Evolutionary conservation across 2,797 vertebrate species (phyloP).

Genomic region (Hippoglossus hippoglossus): DNA sequence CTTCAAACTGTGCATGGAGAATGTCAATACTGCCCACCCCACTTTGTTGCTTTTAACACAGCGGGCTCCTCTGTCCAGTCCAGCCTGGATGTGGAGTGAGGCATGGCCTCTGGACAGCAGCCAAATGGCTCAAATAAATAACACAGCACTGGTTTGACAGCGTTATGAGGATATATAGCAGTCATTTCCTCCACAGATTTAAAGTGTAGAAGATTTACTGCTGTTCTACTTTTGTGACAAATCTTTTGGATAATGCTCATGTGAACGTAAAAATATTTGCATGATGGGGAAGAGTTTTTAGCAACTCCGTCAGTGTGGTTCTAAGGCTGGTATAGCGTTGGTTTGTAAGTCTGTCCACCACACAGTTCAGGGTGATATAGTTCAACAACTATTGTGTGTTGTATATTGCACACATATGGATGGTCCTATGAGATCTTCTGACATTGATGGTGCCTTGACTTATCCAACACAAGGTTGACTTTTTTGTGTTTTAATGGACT

Average conservation of each 20-base stretch:
- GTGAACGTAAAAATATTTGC: constrained; percentile 3
- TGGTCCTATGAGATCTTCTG: too few species aligned
- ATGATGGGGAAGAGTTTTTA: background rate
- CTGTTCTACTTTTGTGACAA: constrained; percentile 14
- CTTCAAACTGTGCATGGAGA: constrained; percentile 19
- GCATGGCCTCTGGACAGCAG: constrained; percentile 21
- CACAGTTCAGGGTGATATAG: too few species aligned
- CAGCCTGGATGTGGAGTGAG: constrained; percentile 15
- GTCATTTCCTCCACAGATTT: constrained; percentile 24
- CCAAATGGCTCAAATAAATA: constrained; percentile 40
- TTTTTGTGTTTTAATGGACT: background rate
- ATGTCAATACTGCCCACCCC: background rate
- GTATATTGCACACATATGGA: too few species aligned
- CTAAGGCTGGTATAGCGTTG: too few species aligned
- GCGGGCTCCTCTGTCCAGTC: constrained; percentile 1
- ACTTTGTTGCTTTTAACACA: constrained; percentile 14
- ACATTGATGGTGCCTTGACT: too few species aligned
- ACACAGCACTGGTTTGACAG: constrained; percentile 26
- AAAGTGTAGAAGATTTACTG: constrained; percentile 19
- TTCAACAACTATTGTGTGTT: too few species aligned
- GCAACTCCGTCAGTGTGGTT: too few species aligned
- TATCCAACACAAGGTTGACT: background rate
- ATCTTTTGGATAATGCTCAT: constrained; percentile 22
- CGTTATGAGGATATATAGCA: constrained; percentile 17
- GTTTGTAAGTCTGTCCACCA: too few species aligned